phyloP scores from a whole-genome alignment of 2,113 vertebrate species.

The Benitochromis conjunctus region DNA sequence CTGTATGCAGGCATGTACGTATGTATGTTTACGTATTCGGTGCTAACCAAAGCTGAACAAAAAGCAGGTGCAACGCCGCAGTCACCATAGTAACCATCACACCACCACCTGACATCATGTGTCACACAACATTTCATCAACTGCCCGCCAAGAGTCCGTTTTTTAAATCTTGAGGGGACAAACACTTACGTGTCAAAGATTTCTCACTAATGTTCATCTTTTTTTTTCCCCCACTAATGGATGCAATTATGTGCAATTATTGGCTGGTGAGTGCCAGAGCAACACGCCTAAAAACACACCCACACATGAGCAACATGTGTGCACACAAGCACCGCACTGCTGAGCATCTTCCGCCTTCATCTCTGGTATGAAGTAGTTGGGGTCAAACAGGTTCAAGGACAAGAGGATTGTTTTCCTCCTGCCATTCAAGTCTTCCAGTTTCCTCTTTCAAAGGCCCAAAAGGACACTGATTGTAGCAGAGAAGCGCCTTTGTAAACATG shows the following conservation, averaged over 20 bases:
- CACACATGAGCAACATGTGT: slow-evolving; percentile 42
- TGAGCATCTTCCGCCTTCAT: neutral
- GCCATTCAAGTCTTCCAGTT: neutral
- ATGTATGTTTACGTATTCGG: neutral
- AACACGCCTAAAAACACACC: slow-evolving; percentile 58
- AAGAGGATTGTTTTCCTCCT: neutral
- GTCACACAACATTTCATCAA: slow-evolving; percentile 3
- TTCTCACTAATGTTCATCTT: slow-evolving; percentile 49
- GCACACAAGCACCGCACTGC: neutral
- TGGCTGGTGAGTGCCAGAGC: slow-evolving; percentile 52
- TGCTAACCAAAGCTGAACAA: slow-evolving; percentile 2
- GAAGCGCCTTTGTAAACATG: neutral
- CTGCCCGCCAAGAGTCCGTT: neutral
- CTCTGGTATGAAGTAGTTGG: neutral
- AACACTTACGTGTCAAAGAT: slow-evolving; percentile 11
- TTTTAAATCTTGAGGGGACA: slow-evolving; percentile 3
- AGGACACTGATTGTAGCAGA: neutral
- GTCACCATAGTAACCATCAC: slow-evolving; percentile 51
- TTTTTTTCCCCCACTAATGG: slow-evolving; percentile 52
- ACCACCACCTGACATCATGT: slow-evolving; percentile 21
- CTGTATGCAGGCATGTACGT: neutral
- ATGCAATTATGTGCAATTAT: slow-evolving; percentile 75
- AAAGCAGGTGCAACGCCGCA: slow-evolving; percentile 1
- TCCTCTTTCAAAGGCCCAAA: neutral
- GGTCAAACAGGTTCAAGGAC: slow-evolving; percentile 18